Percentiles rank a stretch among this genome's conserved stretches.
These are phyloP conservation scores for Syngnathoides biaculeatus DNA, from an alignment of 2,113 vertebrate species.

Conservation along the genomic window DNA sequence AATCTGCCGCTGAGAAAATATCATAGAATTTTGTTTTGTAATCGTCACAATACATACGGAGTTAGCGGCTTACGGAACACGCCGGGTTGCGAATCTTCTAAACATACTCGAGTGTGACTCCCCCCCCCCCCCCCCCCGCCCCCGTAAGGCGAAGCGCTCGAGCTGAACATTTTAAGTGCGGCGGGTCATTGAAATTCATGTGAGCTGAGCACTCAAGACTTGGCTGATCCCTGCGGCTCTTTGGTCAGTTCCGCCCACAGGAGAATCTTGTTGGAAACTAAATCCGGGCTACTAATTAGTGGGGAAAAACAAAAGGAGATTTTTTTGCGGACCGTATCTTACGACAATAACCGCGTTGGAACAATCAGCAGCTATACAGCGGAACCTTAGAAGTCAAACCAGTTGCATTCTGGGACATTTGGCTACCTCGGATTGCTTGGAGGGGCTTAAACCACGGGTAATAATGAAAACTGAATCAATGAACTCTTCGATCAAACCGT, in stretches of 20 bases:
- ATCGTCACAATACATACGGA: not conserved
- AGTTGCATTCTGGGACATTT: not conserved
- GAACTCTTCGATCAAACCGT: not conserved
- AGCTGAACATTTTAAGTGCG: conserved; percentile 38
- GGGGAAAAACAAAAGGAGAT: not conserved
- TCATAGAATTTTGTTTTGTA: not conserved
- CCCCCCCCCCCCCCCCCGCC: conserved; percentile 8
- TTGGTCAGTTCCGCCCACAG: not conserved
- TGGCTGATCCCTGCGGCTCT: conserved; percentile 28
- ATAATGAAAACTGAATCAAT: not conserved
- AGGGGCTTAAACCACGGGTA: not conserved
- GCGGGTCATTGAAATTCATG: conserved; percentile 58
- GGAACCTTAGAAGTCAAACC: not conserved
- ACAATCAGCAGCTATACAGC: not conserved
- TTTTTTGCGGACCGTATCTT: not conserved
- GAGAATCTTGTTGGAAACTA: not conserved
- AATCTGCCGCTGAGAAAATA: not conserved
- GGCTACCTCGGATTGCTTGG: not conserved
- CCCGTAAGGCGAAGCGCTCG: conserved; percentile 16
- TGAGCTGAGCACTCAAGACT: conserved; percentile 32
- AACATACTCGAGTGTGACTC: not conserved
- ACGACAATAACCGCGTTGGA: not conserved
- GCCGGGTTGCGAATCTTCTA: not conserved
- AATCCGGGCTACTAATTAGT: not conserved
- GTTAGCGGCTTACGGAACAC: not conserved